phyloP scores from a whole-genome alignment of 1,140 invertebrate genomes.

The Apis cerana region DNA sequence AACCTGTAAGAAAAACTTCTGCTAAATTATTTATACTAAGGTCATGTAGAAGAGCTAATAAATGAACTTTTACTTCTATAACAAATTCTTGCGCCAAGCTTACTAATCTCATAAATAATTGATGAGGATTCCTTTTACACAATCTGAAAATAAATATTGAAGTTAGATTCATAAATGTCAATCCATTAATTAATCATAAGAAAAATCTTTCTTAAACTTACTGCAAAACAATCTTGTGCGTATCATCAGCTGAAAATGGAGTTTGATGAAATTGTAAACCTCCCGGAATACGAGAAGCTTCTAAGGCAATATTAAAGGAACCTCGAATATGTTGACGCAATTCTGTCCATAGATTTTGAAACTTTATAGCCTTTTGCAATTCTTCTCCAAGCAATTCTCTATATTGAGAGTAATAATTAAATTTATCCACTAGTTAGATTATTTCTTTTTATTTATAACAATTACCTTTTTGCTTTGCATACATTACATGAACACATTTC shows the following conservation, averaged over 20 bases:
- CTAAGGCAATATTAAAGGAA: conserved; percentile 79
- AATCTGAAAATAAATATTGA: conserved; percentile 78
- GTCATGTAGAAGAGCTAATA: conserved; percentile 81
- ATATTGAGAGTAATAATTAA: conserved; percentile 22
- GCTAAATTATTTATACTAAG: conserved; percentile 80
- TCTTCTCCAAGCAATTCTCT: conserved; percentile 79
- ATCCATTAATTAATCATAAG: neutral
- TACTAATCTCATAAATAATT: conserved; percentile 84
- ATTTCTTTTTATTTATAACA: neutral
- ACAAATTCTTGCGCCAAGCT: conserved; percentile 85
- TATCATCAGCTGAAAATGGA: conserved; percentile 62
- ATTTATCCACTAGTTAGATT: neutral
- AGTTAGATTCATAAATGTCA: neutral
- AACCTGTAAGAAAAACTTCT: conserved; percentile 81
- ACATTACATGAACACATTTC: conserved; percentile 69
- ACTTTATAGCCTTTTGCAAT: conserved; percentile 79
- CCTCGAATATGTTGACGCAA: conserved; percentile 81
- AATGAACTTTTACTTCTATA: conserved; percentile 84
- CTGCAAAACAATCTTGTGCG: conserved; percentile 70
- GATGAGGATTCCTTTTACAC: conserved; percentile 83
- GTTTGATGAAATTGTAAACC: conserved; percentile 65
- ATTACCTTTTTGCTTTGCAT: conserved; percentile 73
- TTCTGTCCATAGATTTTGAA: conserved; percentile 82
- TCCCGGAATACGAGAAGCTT: conserved; percentile 67
- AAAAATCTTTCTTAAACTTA: conserved; percentile 44